These are phyloP conservation scores for Noctua janthina DNA, from an alignment of 2,888 invertebrate species.

Conservation along the genomic window DNA sequence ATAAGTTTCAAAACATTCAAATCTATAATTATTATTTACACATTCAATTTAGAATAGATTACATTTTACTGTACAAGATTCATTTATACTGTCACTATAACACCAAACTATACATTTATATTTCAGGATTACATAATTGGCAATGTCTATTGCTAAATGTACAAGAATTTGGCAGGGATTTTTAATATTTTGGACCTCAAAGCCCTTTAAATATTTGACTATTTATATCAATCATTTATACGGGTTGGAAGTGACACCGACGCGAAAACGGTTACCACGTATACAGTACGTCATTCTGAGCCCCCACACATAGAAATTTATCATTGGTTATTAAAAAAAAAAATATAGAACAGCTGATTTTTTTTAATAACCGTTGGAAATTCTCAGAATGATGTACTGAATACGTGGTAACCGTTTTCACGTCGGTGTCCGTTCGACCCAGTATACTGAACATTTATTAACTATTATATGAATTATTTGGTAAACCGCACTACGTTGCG, in stretches of 20 bases:
- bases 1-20: slow-evolving; percentile 33
- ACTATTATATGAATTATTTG: slow-evolving; percentile 3
- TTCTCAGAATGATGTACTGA: too few relatives aligned
- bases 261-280: too few relatives aligned
- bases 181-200: slow-evolving; percentile 9
- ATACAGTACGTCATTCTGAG: too few relatives aligned
- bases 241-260: too few relatives aligned
- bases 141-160: slow-evolving; percentile 8
- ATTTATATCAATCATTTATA: slow-evolving; percentile 7
- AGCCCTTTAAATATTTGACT: not conserved
- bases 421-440: too few relatives aligned
- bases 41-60: slow-evolving; percentile 29
- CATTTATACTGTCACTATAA: not conserved
- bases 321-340: too few relatives aligned
- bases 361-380: too few relatives aligned
- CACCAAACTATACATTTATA: not conserved
- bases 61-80: slow-evolving; percentile 45
- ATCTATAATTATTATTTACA: slow-evolving; percentile 43
- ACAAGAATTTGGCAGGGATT: slow-evolving; percentile 34
- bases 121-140: slow-evolving; percentile 5
- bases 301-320: too few relatives aligned
- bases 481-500: not conserved
- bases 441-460: slow-evolving; percentile 1
- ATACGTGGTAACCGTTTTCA: too few relatives aligned
- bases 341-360: too few relatives aligned